These are phyloP conservation scores for Cherax destructor DNA, from an alignment of 1,140 invertebrate species.

Conservation along the genomic window DNA sequence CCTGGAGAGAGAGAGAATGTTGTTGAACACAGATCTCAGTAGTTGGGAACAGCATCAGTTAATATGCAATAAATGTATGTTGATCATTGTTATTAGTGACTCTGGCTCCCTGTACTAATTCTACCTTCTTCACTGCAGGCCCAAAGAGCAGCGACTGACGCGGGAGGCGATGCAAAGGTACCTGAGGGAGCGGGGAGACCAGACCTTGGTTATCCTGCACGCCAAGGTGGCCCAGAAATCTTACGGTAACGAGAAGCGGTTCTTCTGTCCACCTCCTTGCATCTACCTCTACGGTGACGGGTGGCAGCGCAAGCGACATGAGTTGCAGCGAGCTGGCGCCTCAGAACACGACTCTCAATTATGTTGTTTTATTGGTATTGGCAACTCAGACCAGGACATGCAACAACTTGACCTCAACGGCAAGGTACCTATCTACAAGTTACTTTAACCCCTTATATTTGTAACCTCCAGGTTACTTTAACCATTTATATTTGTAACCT, in stretches of 20 bases:
- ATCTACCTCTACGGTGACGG: slow-evolving; percentile 98
- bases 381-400: slow-evolving; percentile 99
- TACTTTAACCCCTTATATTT: too few species aligned
- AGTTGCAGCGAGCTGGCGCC: slow-evolving; percentile 90
- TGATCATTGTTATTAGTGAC: too few species aligned
- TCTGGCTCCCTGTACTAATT: too few species aligned
- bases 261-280: slow-evolving; percentile 99
- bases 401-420: slow-evolving; percentile 97
- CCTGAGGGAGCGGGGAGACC: slow-evolving; percentile 93
- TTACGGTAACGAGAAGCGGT: slow-evolving; percentile 99
- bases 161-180: slow-evolving; percentile 98
- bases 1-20: too few species aligned
- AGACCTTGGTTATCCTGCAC: slow-evolving; percentile 97
- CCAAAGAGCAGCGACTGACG: slow-evolving; percentile 89
- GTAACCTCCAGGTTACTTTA: not conserved
- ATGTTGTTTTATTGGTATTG: slow-evolving; percentile 99
- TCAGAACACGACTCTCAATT: slow-evolving; percentile 92
- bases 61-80: too few species aligned
- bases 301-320: slow-evolving; percentile 94
- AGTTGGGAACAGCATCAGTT: too few species aligned
- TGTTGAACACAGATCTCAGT: too few species aligned
- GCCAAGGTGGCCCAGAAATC: slow-evolving; percentile 99
- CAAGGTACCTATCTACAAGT: slow-evolving; percentile 75
- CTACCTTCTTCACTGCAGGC: slow-evolving; percentile 74
- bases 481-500: not conserved